Conservation (phyloP, 1,140 invertebrate species). For the Anastatus disparis region DNA sequence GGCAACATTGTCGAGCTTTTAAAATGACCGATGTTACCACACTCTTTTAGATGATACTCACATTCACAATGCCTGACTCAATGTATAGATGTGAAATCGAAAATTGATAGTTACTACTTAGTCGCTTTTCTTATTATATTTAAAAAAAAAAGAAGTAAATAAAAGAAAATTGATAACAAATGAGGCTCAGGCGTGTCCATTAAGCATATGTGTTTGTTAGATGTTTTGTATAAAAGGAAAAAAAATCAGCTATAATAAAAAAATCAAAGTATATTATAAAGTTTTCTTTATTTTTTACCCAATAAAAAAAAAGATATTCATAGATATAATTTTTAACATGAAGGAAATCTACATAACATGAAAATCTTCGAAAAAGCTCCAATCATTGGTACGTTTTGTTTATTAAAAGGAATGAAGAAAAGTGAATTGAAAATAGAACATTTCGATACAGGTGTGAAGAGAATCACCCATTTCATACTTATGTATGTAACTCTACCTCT, state of each 20-base stretch:
- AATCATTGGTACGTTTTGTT: too few species aligned
- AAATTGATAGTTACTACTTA: constrained; percentile 47
- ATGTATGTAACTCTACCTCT: too few species aligned
- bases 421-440: too few species aligned
- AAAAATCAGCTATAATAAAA: constrained; percentile 36
- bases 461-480: too few species aligned
- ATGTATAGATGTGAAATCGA: constrained; percentile 46
- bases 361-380: too few species aligned
- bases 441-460: too few species aligned
- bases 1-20: constrained; percentile 3
- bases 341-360: too few species aligned
- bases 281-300: constrained; percentile 1
- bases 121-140: constrained; percentile 46
- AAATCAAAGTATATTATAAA: not conserved
- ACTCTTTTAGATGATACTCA: constrained; percentile 6
- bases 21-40: not conserved
- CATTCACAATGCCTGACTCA: constrained; percentile 35
- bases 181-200: constrained; percentile 44
- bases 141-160: too few species aligned
- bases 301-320: too few species aligned
- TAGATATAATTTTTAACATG: too few species aligned
- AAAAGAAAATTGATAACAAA: too few species aligned
- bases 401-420: too few species aligned
- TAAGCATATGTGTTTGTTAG: constrained; percentile 54
- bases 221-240: constrained; percentile 57